These are phyloP conservation scores for Alloplasta piceator DNA, from an alignment of 2,888 invertebrate species.

Conservation along the genomic window DNA sequence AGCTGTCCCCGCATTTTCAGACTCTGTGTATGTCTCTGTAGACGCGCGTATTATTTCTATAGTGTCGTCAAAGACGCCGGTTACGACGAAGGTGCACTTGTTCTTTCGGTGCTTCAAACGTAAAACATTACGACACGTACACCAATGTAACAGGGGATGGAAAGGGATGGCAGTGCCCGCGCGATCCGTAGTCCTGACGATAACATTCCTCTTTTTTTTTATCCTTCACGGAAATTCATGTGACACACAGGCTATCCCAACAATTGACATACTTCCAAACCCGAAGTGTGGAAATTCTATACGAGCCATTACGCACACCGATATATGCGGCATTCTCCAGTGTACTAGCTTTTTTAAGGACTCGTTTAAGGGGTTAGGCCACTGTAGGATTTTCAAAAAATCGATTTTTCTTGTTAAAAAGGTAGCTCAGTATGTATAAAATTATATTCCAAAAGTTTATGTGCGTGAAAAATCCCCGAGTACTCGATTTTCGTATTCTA, in stretches of 20 bases:
- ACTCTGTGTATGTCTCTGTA: not conserved
- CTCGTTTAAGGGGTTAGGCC: constrained; percentile 3
- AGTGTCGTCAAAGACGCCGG: constrained; percentile 35
- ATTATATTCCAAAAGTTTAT: too few relatives aligned
- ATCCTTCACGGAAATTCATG: constrained; percentile 35
- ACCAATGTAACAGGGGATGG: not conserved
- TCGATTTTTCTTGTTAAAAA: too few relatives aligned
- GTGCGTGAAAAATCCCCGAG: too few relatives aligned
- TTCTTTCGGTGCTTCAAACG: constrained; percentile 21
- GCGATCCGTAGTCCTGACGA: constrained; percentile 34
- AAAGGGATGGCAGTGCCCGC: not conserved
- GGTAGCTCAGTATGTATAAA: too few relatives aligned
- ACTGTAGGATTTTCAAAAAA: too few relatives aligned
- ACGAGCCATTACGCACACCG: not conserved
- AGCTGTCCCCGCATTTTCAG: not conserved
- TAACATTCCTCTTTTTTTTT: constrained; percentile 31
- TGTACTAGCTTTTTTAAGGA: too few relatives aligned
- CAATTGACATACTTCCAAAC: not conserved
- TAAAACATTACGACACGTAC: constrained; percentile 31
- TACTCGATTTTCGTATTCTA: too few relatives aligned
- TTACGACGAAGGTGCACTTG: not conserved
- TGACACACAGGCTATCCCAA: constrained; percentile 2
- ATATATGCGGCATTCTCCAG: not conserved
- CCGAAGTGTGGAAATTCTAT: too few relatives aligned
- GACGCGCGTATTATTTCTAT: not conserved